Evolutionary conservation across 1,140 invertebrate species (phyloP).

Genomic region (Gryon sp.): DNA sequence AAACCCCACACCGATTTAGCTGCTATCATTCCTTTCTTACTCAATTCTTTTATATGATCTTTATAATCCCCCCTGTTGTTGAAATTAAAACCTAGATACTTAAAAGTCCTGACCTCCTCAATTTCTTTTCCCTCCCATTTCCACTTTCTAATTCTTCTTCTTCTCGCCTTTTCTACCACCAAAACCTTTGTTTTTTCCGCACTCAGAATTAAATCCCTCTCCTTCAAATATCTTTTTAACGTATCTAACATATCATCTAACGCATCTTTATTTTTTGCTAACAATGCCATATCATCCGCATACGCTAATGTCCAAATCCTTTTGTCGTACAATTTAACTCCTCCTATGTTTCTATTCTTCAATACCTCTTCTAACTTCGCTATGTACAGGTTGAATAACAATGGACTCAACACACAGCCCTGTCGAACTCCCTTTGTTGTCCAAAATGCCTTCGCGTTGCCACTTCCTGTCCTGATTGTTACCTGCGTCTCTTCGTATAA

Average conservation of each 20-base stretch:
- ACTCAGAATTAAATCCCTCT: constrained; percentile 11
- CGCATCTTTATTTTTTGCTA: constrained; percentile 8
- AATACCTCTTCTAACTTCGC: too few relatives aligned
- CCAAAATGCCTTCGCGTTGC: too few relatives aligned
- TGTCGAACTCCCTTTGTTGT: too few relatives aligned
- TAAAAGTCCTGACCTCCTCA: constrained; percentile 32
- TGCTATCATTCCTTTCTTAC: constrained; percentile 16
- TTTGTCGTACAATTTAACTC: background rate
- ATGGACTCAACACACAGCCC: too few relatives aligned
- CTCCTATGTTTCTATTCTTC: background rate
- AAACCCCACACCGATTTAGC: constrained; percentile 18
- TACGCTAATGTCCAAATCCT: constrained; percentile 5
- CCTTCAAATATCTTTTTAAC: constrained; percentile 11
- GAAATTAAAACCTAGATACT: too few relatives aligned
- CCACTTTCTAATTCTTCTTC: constrained; percentile 7
- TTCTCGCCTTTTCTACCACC: constrained; percentile 6
- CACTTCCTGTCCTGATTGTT: too few relatives aligned
- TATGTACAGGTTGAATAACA: too few relatives aligned
- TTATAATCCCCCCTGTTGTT: too few relatives aligned
- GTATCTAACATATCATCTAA: constrained; percentile 9
- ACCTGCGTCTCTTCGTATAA: constrained; percentile 9
- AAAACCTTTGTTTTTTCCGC: constrained; percentile 30
- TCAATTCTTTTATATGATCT: too few relatives aligned
- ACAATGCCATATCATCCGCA: too few relatives aligned
- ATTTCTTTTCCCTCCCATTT: constrained; percentile 10